Evolutionary conservation across 2,888 invertebrate species (phyloP).

Genomic region (Bursaphelenchus okinawaensis): DNA sequence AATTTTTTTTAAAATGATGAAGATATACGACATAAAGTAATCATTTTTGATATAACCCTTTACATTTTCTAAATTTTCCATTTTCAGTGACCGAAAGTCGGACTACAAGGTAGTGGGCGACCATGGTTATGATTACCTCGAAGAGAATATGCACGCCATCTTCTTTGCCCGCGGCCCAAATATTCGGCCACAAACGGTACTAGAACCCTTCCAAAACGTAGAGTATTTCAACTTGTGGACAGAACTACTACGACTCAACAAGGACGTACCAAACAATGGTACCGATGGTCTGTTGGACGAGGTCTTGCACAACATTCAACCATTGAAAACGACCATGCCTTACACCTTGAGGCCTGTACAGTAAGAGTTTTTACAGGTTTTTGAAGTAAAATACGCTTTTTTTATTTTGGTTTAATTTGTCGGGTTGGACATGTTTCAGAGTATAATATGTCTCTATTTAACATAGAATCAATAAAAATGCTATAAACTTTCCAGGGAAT

Average conservation of each 20-base stretch:
- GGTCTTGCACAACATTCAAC: conserved; percentile 19
- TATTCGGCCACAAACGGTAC: conserved; percentile 31
- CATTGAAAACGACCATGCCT: neutral
- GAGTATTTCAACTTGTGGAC: conserved; percentile 44
- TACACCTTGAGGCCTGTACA: conserved; percentile 12
- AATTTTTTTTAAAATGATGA: neutral
- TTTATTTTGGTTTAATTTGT: neutral
- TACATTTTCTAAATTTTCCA: neutral
- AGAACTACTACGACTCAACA: conserved; percentile 26
- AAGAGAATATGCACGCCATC: conserved; percentile 45
- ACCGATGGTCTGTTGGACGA: conserved; percentile 38
- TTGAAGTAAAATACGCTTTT: neutral
- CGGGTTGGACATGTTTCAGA: no score
- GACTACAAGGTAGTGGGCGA: conserved; percentile 38
- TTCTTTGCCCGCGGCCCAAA: conserved; percentile 52
- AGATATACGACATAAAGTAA: no score
- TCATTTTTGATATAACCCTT: neutral
- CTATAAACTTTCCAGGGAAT: conserved; percentile 23
- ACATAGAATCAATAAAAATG: no score
- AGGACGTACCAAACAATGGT: conserved; percentile 46
- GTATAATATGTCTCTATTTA: no score
- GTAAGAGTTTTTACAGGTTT: conserved; percentile 12
- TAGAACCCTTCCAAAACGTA: conserved; percentile 50
- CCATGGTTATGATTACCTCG: conserved; percentile 50
- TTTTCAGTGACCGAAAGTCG: conserved; percentile 26